Evolutionary conservation across 2,888 invertebrate genomes (phyloP).

Genomic region (Acanthosepion esculentum): DNA sequence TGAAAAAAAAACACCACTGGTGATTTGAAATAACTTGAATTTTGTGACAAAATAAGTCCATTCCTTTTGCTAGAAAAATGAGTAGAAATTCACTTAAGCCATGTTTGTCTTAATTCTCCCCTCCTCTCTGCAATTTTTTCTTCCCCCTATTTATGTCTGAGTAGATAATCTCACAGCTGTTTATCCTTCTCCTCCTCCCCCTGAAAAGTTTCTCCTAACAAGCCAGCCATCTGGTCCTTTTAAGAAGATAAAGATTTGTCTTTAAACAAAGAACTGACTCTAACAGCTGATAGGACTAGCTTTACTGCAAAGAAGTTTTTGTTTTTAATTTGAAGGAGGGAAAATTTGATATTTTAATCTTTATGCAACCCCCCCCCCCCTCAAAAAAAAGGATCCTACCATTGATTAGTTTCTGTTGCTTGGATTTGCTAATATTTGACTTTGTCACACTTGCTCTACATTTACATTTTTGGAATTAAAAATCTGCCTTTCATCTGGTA

Average conservation of each 20-base stretch:
- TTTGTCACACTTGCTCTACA: no score
- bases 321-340: no score
- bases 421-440: no score
- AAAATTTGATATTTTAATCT: not conserved
- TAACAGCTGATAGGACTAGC: not conserved
- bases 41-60: no score
- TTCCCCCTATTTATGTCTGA: not conserved
- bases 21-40: no score
- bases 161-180: slow-evolving; percentile 14
- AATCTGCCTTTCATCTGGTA: no score
- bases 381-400: not conserved
- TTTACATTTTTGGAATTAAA: no score
- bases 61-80: not conserved
- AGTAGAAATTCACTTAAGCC: not conserved
- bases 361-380: no score
- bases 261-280: not conserved
- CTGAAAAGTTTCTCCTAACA: not conserved
- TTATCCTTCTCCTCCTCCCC: not conserved
- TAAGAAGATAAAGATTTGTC: not conserved
- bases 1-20: no score
- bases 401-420: no score
- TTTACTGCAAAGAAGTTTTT: not conserved
- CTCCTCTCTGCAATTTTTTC: not conserved
- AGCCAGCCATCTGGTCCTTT: not conserved
- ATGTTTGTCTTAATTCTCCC: not conserved